phyloP scores from a whole-genome alignment of 2,797 vertebrate genomes.

The Hippocampus kuda region DNA sequence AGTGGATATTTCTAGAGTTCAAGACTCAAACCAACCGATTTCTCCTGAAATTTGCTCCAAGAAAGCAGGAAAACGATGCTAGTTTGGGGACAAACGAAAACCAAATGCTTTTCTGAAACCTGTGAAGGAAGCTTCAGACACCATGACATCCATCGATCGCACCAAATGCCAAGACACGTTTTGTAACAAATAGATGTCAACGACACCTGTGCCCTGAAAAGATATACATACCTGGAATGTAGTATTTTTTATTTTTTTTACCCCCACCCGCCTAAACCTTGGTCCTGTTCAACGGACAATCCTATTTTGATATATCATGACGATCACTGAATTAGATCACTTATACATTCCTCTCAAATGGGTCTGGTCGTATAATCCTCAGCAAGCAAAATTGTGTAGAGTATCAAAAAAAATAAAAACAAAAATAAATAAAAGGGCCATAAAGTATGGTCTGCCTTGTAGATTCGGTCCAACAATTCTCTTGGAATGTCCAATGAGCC shows the following conservation, averaged over 20 bases:
- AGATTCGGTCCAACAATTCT: not conserved
- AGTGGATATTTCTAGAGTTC: conserved; percentile 49
- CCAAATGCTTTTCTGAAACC: not conserved
- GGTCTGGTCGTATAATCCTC: not conserved
- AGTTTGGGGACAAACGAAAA: not conserved
- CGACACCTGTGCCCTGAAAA: not conserved
- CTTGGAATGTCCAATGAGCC: conserved; percentile 1
- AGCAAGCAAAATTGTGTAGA: not conserved
- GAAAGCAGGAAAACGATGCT: not conserved
- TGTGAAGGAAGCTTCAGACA: not conserved
- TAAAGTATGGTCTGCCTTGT: conserved; percentile 8
- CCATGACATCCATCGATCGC: not conserved
- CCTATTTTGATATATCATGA: not conserved
- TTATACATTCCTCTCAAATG: not conserved
- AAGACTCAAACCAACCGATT: conserved; percentile 9
- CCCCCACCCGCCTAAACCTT: not conserved
- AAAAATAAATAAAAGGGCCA: conserved; percentile 16
- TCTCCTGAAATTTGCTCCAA: not conserved
- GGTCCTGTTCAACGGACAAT: not conserved
- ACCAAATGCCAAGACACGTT: not conserved
- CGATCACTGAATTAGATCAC: not conserved
- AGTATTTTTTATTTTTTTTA: conserved; percentile 11
- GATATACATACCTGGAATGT: conserved; percentile 5
- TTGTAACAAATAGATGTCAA: not conserved
- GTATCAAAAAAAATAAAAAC: not conserved